Evolutionary conservation across 2,113 vertebrate species (phyloP), one percentile per base, ranked within the genome.

Genomic region (Lutjanus erythropterus): DNA sequence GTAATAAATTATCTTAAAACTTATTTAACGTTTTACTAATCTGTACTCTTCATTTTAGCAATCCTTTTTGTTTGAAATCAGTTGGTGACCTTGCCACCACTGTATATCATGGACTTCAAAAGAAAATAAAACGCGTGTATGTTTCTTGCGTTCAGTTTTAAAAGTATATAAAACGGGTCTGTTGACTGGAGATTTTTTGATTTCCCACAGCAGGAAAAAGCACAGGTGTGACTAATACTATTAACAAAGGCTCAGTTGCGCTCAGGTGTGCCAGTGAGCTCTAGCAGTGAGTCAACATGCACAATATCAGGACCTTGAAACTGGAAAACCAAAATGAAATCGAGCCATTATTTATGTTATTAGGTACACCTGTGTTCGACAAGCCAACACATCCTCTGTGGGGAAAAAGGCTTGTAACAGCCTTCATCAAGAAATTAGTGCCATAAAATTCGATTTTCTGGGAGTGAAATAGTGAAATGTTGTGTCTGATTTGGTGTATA

Each of bases 151-250:
- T 55, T 69, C 25, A 25, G 33, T 12, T 27, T 33, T 10, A 39
- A 62, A 62, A 33, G 31, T 49, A 53, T n/a, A 71, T 49, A 6
- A 33, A 62, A 55, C 19, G 9, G 0, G 3, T 55, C 3, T 53
- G 18, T 65, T 25, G 27, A 8, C 29, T 47, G 23, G 23, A 69
- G 35, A 50, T 29, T 60, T 60, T 44, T 65, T 47, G n/a, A 77
- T 69, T 77, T 81, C 35, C 3, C 10, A 52, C 15, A 35, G 39
- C 37, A 75, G 31, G 37, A 69, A 19, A 49, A 50, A 52, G 25
- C 29, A 27, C 27, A 78, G 16, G 44, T 61, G 75, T 82, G 65
- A 66, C 74, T 58, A 64, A 74, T 35, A 19, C n/a, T n/a, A n/a
- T n/a, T 62, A 72, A 23, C 25, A 37, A 35, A 16, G 35, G 35